Conservation (phyloP, 2,113 vertebrate species). For the Carassius auratus region DNA sequence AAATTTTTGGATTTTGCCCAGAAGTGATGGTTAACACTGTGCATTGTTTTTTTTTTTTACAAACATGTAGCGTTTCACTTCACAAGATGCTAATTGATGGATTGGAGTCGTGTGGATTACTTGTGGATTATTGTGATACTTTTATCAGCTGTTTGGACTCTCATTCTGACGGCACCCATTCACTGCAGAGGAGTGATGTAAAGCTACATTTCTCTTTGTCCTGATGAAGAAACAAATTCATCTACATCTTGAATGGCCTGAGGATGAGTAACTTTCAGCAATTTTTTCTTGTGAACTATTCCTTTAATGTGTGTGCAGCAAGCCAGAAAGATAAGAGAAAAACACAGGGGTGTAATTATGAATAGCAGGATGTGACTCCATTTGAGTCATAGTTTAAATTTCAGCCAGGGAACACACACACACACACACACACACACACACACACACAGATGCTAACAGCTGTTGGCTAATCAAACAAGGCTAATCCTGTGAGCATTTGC, state of each 20-base stretch:
- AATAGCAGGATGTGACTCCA: conserved; percentile 28
- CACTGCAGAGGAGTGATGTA: neutral
- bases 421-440: neutral
- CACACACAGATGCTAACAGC: conserved; percentile 16
- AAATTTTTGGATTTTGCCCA: too few relatives aligned
- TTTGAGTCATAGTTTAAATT: conserved; percentile 27
- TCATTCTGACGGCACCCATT: neutral
- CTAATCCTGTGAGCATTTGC: conserved; percentile 44
- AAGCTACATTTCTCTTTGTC: neutral
- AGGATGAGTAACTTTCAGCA: neutral
- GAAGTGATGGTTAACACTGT: too few relatives aligned
- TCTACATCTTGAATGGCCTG: neutral
- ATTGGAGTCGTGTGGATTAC: too few relatives aligned
- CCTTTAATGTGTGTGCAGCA: neutral
- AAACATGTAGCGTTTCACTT: too few relatives aligned
- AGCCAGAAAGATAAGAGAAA: neutral
- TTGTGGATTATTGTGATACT: neutral
- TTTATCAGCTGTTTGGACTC: neutral
- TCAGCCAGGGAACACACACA: neutral
- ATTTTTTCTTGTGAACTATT: neutral
- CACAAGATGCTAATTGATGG: too few relatives aligned
- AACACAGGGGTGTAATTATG: conserved; percentile 12
- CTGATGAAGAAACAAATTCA: neutral
- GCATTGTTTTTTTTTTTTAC: too few relatives aligned
- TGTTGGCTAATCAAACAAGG: conserved; percentile 31